Percentiles rank a stretch among this genome's conserved stretches.
Conservation (phyloP, 2,113 vertebrate genomes). For the Istiophorus platypterus region DNA sequence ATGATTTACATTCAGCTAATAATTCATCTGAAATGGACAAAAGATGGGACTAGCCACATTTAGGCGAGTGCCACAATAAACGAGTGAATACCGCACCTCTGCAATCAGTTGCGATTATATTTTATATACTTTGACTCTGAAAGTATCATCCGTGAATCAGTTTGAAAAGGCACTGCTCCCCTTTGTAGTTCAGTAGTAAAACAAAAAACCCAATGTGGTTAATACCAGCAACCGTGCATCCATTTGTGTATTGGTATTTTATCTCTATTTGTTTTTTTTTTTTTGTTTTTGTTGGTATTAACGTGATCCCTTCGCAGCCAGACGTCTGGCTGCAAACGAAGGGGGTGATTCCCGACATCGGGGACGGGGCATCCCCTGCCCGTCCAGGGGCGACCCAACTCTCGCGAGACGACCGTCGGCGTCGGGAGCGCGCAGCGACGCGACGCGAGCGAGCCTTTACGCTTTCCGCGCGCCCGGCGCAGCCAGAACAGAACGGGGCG, state of each 20-base stretch:
- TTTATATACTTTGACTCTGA: not conserved
- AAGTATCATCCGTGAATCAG: not conserved
- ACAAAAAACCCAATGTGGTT: too few species aligned
- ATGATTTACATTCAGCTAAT: not conserved
- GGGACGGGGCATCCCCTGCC: slow-evolving; percentile 45
- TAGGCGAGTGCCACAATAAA: not conserved
- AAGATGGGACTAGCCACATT: not conserved
- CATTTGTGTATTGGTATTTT: too few species aligned
- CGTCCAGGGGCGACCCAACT: slow-evolving; percentile 3
- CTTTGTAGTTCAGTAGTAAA: too few species aligned
- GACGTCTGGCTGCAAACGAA: not conserved
- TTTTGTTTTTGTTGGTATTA: not conserved
- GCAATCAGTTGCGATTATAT: not conserved
- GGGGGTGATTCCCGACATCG: slow-evolving; percentile 48
- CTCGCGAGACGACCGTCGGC: slow-evolving; percentile 62
- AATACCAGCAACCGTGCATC: not conserved
- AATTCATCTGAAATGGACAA: not conserved
- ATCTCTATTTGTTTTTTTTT: too few species aligned
- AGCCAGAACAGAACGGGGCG: slow-evolving; percentile 46
- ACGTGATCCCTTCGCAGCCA: not conserved
- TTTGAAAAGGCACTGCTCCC: too few species aligned
- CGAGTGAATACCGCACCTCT: too few species aligned
- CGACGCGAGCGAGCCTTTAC: slow-evolving; percentile 61
- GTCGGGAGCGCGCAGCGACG: slow-evolving; percentile 46
- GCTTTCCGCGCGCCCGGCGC: slow-evolving; percentile 54